Percentiles rank a stretch among this genome's conserved stretches.
phyloP scores from a whole-genome alignment of 1,140 invertebrate species.

The Bombus breviceps region DNA sequence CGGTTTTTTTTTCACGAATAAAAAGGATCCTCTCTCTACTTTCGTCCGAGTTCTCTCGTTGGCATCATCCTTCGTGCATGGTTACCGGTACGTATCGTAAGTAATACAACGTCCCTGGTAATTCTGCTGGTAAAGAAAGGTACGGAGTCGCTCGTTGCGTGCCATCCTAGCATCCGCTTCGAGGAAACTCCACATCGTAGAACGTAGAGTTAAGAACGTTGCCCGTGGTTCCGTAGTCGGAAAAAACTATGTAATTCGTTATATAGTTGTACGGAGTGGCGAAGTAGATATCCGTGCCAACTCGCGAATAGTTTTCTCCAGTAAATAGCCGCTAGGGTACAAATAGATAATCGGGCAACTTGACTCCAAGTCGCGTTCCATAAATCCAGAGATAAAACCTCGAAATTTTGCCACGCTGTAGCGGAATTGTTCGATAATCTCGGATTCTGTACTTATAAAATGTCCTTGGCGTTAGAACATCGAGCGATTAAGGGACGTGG shows the following conservation, averaged over 20 bases:
- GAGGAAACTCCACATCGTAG: neutral
- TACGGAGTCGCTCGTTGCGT: neutral
- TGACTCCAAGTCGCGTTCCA: neutral
- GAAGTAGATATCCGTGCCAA: neutral
- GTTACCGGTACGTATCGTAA: slow-evolving; percentile 9
- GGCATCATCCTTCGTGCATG: neutral
- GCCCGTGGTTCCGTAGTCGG: neutral
- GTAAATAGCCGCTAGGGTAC: too few species aligned
- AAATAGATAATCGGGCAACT: neutral
- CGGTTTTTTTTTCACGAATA: slow-evolving; percentile 29
- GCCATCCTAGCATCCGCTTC: neutral
- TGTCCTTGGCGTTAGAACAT: slow-evolving; percentile 2
- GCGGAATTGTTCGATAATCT: neutral
- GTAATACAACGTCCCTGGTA: slow-evolving; percentile 19
- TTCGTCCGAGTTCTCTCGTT: slow-evolving; percentile 22
- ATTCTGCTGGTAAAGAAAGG: neutral
- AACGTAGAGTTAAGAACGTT: neutral
- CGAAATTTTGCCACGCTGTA: too few species aligned
- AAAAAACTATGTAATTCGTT: neutral
- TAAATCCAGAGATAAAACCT: neutral
- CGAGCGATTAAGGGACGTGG: slow-evolving; percentile 16
- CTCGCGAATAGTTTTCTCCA: neutral
- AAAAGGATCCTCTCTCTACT: slow-evolving; percentile 30
- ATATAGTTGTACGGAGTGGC: neutral
- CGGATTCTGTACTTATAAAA: neutral